phyloP scores from a whole-genome alignment of 2,888 invertebrate genomes.

The Ophraella communa region DNA sequence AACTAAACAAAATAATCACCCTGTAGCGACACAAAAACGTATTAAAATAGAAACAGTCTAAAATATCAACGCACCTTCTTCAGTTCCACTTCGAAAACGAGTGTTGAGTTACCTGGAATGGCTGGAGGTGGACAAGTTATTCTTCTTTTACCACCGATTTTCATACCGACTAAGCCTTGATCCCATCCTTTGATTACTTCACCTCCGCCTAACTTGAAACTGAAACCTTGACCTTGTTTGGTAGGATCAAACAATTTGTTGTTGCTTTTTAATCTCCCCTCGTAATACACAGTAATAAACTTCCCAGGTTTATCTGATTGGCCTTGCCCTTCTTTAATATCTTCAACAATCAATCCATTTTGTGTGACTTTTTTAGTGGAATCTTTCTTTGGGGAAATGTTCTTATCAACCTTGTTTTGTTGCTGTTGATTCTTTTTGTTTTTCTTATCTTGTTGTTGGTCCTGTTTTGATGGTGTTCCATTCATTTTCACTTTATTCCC shows the following conservation, averaged over 20 bases:
- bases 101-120: conserved; percentile 86
- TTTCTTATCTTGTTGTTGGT: conserved; percentile 36
- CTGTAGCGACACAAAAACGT: too few relatives aligned
- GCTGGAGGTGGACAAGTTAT: conserved; percentile 85
- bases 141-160: conserved; percentile 88
- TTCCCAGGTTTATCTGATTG: conserved; percentile 77
- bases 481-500: conserved; percentile 55
- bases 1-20: too few relatives aligned
- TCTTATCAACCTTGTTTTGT: conserved; percentile 48
- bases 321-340: conserved; percentile 81
- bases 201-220: conserved; percentile 81
- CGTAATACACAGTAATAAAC: conserved; percentile 79
- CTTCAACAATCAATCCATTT: conserved; percentile 84
- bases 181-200: conserved; percentile 95
- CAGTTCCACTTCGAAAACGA: conserved; percentile 90
- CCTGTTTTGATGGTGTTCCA: conserved; percentile 43
- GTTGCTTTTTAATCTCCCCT: conserved; percentile 80
- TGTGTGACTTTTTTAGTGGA: conserved; percentile 64
- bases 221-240: conserved; percentile 79
- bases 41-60: too few relatives aligned
- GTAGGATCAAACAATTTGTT: conserved; percentile 88
- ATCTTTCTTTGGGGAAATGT: conserved; percentile 42
- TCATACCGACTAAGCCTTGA: conserved; percentile 88
- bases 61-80: conserved; percentile 72
- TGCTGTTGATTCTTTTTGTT: conserved; percentile 51